A percentile compares a stretch with the other conserved stretches of the same genome.
Conservation (phyloP, 2,113 vertebrate species). For the Glareola pratincola region DNA sequence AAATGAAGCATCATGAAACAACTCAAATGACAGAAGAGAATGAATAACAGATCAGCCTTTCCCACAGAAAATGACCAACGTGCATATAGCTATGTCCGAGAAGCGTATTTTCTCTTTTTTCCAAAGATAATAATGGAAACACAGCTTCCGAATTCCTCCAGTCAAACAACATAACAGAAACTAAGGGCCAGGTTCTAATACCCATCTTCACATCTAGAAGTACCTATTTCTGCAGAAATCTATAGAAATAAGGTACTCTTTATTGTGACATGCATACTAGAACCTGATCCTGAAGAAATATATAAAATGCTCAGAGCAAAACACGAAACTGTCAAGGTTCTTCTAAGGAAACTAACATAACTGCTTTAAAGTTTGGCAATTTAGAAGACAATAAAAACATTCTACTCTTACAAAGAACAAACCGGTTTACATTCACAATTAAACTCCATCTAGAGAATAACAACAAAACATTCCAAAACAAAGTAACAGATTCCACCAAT, state of each 20-base stretch:
- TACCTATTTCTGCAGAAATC: neutral
- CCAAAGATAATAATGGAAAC: neutral
- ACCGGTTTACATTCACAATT: neutral
- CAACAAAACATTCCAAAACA: neutral
- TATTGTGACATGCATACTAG: neutral
- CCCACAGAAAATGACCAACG: rapidly evolving
- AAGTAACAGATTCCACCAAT: neutral
- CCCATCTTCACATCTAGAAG: neutral
- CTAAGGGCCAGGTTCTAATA: neutral
- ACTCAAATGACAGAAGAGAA: neutral
- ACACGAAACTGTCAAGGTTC: neutral
- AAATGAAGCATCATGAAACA: neutral
- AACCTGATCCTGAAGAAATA: neutral
- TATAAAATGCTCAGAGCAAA: neutral
- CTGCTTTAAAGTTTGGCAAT: neutral
- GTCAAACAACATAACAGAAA: neutral
- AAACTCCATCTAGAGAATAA: neutral
- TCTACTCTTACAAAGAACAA: neutral
- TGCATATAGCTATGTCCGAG: rapidly evolving
- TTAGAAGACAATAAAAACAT: neutral
- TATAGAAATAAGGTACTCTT: neutral
- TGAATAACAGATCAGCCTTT: neutral
- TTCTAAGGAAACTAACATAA: neutral
- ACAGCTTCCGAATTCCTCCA: neutral
- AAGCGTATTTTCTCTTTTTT: neutral